Evolutionary conservation across 2,797 vertebrate genomes (phyloP), one percentile per base, ranked within the genome.

Genomic region (Taeniopygia guttata): DNA sequence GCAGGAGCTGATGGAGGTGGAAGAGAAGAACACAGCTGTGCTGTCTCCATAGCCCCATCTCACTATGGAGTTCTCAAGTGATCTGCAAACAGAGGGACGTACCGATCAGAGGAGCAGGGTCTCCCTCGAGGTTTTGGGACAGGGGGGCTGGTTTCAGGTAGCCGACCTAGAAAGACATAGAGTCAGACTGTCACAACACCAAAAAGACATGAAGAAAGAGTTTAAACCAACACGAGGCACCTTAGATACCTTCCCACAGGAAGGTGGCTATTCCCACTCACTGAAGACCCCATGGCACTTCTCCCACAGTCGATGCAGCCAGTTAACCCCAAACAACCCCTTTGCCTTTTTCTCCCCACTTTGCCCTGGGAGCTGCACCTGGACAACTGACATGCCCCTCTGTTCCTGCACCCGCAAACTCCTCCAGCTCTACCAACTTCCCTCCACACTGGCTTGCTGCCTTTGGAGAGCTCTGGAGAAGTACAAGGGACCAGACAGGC

Each of bases 71-170:
- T 56, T 75, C 79, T 36, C n/a, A 60, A 60, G 75, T 59, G 36
- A 63, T 38, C 75, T 90, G 43, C 8, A 30, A 95, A 64, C 30
- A 82, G 59, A 87, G 69, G 73, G 52, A 95, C 97, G 0, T 98
- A 99, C 99, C 99, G 98, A 94, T 98, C 98, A 64, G 99, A 98
- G 84, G 98, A 98, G 84, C 96, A 98, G 18, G 98, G 99, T 84
- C 98, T 98, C 83, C 98, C 98, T 94, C 98, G 98, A 16, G 99
- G 99, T 97, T 98, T 99, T 73, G 99, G 99, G 84, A 98, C 96
- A 51, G 98, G 98, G 80, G 98, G 98, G 58, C 90, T 97, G 63
- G 84, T 75, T 84, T 98, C 98, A 59, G 97, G 98, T 97, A 90
- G 77, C 92, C 87, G 95, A 94, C 97, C 98, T 98, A 95, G 93